Evolutionary conservation across 2,113 vertebrate species (phyloP), one percentile per base, ranked within the genome.

Genomic region (Furnarius figulus): DNA sequence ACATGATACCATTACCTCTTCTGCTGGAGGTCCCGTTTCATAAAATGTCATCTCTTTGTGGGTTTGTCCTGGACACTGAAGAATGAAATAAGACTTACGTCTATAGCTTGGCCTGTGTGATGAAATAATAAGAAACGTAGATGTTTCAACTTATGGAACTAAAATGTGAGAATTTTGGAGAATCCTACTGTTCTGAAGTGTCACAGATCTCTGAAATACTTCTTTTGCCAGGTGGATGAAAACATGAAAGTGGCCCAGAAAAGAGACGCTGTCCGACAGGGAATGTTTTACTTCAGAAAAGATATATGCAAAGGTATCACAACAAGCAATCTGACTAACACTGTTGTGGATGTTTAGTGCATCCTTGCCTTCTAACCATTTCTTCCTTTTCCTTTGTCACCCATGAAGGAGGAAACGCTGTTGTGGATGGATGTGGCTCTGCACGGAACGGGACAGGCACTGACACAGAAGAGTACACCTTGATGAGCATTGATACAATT

Each of bases 401-500:
- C 28, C 10, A 0, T 4, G 62, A 91, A 99, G 99, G 99, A 96
- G 99, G 99, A 93, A 99, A 98, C 17, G 96, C 98, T 0, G 98
- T 98, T 61, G 97, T 99, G 12, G 99, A 99, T 22, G 98, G 98
- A 42, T 97, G 98, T 14, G 86, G 98, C 52, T 96, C 98, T 67
- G 95, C 98, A 37, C 98, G 98, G 81, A 99, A 98, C 4, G 98
- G 98, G 56, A 70, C 98, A 2, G 98, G 99, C 78, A 97, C 74
- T 0, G 55, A 97, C 1, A 13, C 78, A 1, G 99, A 99, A 91
- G 99, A 99, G 72, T 99, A 99, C 95, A 96, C 94, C 1, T 97
- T 99, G 72, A 99, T 99, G 99, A 99, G 98, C 97, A 99, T 99
- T n/a, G 99, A 99, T 97, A 99, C 99, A 7, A 99, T 99, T 97